Percentiles rank a stretch among this genome's conserved stretches.
Conservation (phyloP, 2,113 vertebrate genomes). For the Ptychochromis oligacanthus region DNA sequence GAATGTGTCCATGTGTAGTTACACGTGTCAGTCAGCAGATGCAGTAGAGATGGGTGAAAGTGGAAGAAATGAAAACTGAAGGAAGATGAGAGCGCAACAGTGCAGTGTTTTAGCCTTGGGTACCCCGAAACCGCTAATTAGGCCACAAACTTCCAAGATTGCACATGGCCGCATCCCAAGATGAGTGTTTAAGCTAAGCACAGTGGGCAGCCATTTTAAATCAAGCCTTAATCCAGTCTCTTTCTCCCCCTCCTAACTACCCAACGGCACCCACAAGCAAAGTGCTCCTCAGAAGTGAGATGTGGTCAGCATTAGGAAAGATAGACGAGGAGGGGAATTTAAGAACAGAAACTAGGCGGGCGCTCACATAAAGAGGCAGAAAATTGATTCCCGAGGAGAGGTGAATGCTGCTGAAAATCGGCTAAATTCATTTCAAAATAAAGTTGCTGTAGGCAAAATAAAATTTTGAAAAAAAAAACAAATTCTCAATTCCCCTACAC, state of each 20-base stretch:
- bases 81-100: not conserved
- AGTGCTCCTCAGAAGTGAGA: conserved; percentile 52
- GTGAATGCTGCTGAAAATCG: conserved; percentile 25
- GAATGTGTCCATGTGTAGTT: conserved; percentile 23
- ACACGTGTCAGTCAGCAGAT: conserved; percentile 13
- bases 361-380: conserved; percentile 33
- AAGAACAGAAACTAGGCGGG: conserved; percentile 30
- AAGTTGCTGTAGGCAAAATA: conserved; percentile 21
- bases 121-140: conserved; percentile 59
- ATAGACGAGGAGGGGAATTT: conserved; percentile 55
- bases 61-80: conserved; percentile 6
- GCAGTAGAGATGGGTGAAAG: not conserved
- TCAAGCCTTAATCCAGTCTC: conserved; percentile 65
- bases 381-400: conserved; percentile 52
- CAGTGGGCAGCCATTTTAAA: conserved; percentile 66
- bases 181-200: conserved; percentile 56
- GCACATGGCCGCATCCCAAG: conserved; percentile 58
- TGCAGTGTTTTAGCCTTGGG: conserved; percentile 23
- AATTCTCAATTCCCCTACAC: conserved; percentile 1
- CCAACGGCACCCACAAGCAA: conserved; percentile 47
- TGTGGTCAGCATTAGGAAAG: conserved; percentile 53
- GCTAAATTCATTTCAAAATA: conserved; percentile 54
- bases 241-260: conserved; percentile 39
- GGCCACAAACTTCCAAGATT: conserved; percentile 63
- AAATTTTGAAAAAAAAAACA: not conserved